Percentiles rank a stretch among this genome's conserved stretches.
phyloP scores from a whole-genome alignment of 2,797 vertebrate genomes.

The Anguilla pacifica region DNA sequence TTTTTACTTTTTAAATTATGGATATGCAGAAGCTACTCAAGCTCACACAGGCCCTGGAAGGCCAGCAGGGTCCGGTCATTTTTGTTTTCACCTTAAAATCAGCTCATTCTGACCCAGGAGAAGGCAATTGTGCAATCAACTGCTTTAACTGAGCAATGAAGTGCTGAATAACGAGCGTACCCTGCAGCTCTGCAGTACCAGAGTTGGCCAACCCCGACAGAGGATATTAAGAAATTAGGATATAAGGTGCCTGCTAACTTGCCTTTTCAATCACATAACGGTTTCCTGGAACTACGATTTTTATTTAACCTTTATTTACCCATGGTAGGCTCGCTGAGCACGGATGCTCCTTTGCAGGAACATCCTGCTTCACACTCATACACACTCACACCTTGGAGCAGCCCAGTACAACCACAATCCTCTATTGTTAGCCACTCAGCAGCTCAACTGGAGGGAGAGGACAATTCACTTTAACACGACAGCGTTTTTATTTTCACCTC shows the following conservation, averaged over 20 bases:
- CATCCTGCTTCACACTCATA: too few relatives aligned
- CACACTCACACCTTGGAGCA: too few relatives aligned
- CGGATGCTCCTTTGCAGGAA: too few relatives aligned
- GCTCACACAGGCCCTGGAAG: neutral
- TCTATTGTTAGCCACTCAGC: too few relatives aligned
- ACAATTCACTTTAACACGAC: neutral
- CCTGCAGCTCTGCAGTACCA: neutral
- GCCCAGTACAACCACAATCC: too few relatives aligned
- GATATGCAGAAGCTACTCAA: neutral
- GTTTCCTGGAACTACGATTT: neutral
- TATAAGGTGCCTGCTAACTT: neutral
- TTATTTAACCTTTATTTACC: too few relatives aligned
- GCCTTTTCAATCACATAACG: neutral
- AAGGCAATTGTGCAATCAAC: neutral
- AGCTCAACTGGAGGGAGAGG: too few relatives aligned
- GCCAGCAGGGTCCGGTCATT: neutral
- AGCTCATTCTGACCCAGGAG: neutral
- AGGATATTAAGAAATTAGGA: neutral
- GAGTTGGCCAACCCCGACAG: neutral
- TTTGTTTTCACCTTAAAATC: neutral
- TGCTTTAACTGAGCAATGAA: neutral
- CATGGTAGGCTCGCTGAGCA: too few relatives aligned
- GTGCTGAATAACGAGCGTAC: neutral
- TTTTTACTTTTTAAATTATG: neutral
- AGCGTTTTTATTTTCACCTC: neutral